A percentile compares a stretch with the other conserved stretches of the same genome.
phyloP scores from a whole-genome alignment of 2,797 vertebrate species.

The Siniperca undulata region DNA sequence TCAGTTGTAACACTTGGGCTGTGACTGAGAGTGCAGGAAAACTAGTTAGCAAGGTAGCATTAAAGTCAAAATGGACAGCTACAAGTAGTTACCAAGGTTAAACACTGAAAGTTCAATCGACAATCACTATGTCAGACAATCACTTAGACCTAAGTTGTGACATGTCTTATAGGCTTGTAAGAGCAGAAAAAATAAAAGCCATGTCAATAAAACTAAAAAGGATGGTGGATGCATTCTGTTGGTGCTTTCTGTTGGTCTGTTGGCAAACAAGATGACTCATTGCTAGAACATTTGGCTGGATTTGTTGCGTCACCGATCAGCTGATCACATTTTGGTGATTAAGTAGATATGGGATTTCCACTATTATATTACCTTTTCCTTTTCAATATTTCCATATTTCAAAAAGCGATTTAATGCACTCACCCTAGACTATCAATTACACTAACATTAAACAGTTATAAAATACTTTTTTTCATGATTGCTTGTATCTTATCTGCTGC shows the following conservation, averaged over 20 bases:
- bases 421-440: background rate
- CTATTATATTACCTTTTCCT: background rate
- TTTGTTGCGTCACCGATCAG: conserved; percentile 1
- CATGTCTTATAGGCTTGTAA: background rate
- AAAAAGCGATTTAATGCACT: background rate
- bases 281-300: background rate
- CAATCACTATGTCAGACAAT: background rate
- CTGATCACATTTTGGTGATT: background rate
- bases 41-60: background rate
- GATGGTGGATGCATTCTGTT: background rate
- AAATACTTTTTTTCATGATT: background rate
- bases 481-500: conserved; percentile 2
- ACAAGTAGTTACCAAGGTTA: background rate
- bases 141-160: background rate
- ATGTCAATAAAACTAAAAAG: background rate
- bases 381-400: conserved; percentile 4
- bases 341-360: background rate
- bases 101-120: no score
- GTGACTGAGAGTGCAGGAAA: background rate
- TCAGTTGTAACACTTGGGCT: background rate
- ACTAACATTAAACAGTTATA: background rate
- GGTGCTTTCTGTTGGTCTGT: background rate
- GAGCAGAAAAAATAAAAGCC: background rate
- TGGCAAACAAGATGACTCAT: background rate
- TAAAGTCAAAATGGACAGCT: background rate